Percentiles rank a stretch among this genome's conserved stretches.
phyloP scores from a whole-genome alignment of 2,797 vertebrate species.

The Tragelaphus oryx region DNA sequence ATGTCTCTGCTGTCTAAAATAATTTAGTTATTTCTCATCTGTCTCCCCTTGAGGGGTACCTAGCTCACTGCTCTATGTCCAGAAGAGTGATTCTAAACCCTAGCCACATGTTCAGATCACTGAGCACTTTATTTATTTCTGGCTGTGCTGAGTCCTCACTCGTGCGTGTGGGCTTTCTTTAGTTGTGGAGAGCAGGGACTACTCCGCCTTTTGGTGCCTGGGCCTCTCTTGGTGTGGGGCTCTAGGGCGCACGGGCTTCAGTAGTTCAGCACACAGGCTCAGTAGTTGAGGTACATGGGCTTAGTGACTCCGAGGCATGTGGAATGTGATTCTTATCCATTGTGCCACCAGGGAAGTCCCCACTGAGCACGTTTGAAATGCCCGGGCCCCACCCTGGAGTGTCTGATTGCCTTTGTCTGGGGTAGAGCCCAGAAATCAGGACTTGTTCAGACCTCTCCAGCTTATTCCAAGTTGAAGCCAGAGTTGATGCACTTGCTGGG shows the following conservation, averaged over 20 bases:
- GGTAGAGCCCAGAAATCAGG: neutral
- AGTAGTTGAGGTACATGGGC: neutral
- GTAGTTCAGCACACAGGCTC: neutral
- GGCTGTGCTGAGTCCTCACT: neutral
- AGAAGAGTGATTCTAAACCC: neutral
- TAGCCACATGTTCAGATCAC: neutral
- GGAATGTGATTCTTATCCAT: neutral
- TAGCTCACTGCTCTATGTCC: neutral
- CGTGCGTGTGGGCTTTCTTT: neutral
- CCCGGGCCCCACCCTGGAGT: neutral
- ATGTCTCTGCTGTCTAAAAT: neutral
- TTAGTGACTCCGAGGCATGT: too few relatives aligned
- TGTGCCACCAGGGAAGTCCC: neutral
- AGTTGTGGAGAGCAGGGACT: neutral
- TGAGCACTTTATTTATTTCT: neutral
- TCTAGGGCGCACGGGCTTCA: neutral
- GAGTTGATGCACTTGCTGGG: neutral
- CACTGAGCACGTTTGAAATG: neutral
- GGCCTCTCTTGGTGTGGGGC: neutral
- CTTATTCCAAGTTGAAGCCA: neutral
- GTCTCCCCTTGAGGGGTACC: neutral
- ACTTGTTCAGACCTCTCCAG: neutral
- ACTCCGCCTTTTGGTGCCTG: rapidly evolving
- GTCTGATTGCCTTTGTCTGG: neutral
- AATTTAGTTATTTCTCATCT: neutral